Base-by-base conservation (phyloP, 2,888 invertebrate genomes). In the Halictus ligatus region DNA sequence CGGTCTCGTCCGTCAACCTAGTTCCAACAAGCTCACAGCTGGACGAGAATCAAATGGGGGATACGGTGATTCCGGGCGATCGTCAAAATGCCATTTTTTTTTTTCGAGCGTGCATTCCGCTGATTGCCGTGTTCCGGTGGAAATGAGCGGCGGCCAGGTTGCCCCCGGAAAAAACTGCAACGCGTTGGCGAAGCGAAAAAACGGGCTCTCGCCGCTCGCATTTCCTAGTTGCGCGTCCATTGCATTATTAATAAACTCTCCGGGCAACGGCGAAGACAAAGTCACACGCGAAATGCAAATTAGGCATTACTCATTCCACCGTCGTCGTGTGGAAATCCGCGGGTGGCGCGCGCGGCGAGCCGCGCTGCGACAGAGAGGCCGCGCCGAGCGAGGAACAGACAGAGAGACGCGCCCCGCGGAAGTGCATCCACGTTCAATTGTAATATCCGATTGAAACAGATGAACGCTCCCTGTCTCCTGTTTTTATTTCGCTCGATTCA, bases 211-310 rank as follows among this genome's bases (percentile, higher is more conserved):
- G 54, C 50, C 15, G 76, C 46, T 81, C 75, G 58, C 75, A 7
- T 64, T 64, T 29, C 29, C 6, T 29, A 5, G 80, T 80, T 83
- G 75, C 88, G 85, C 89, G 88, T 88, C 90, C 85, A 89, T 88
- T 92, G 93, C 92, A 94, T 94, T 94, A 94, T 94, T 94, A 94
- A 94, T 93, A 93, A 91, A 92, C 91, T 90, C 84, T 10, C 84
- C 75, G 87, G 89, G 90, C 91, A 89, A 92, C 91, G 85, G 89
- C 88, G 84, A 90, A 89, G 92, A 92, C 92, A 91, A 92, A 92
- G 92, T 93, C 91, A 92, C 94, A 93, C 93, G 93, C 93, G 91
- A 94, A 93, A 93, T 94, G 94, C 92, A 93, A 94, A 94, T 93
- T 91, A 92, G 91, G 81, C 89, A 90, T 91, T 92, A 91, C 84